Conservation (phyloP, 2,797 vertebrate genomes). For the Argyrosomus regius region DNA sequence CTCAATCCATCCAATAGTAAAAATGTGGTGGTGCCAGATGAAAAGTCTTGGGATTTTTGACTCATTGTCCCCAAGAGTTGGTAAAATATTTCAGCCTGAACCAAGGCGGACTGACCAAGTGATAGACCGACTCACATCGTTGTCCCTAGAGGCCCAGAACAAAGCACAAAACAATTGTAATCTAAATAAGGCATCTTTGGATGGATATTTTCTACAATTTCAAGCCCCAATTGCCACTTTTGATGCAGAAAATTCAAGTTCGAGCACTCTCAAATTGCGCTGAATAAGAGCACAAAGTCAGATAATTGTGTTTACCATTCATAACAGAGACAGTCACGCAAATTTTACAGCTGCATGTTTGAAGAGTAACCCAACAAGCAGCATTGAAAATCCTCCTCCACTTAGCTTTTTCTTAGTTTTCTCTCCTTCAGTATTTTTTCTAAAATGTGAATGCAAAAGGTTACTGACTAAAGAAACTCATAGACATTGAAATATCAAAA, state of each 20-base stretch:
- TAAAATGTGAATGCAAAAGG: conserved; percentile 1
- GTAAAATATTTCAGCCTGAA: background rate
- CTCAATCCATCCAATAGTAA: background rate
- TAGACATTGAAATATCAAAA: background rate
- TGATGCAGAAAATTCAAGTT: background rate
- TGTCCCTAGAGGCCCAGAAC: background rate
- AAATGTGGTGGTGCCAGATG: background rate
- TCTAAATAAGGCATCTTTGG: too few species aligned
- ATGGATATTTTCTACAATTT: too few species aligned
- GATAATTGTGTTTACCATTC: background rate
- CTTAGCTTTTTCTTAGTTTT: background rate
- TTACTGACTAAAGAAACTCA: conserved; percentile 2
- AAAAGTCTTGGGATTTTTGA: background rate
- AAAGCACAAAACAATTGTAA: too few species aligned
- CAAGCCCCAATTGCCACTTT: background rate
- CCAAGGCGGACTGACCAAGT: background rate
- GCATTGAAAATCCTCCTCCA: background rate
- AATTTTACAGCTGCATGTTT: background rate
- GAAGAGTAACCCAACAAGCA: background rate
- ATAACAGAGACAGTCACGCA: background rate
- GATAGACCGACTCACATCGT: background rate
- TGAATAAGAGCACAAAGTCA: background rate
- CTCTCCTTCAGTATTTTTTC: background rate
- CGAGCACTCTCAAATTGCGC: background rate
- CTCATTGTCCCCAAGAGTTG: background rate